Evolutionary conservation across 2,113 vertebrate genomes (phyloP), one percentile per base, ranked within the genome.

Genomic region (Paraplagusia blochii): DNA sequence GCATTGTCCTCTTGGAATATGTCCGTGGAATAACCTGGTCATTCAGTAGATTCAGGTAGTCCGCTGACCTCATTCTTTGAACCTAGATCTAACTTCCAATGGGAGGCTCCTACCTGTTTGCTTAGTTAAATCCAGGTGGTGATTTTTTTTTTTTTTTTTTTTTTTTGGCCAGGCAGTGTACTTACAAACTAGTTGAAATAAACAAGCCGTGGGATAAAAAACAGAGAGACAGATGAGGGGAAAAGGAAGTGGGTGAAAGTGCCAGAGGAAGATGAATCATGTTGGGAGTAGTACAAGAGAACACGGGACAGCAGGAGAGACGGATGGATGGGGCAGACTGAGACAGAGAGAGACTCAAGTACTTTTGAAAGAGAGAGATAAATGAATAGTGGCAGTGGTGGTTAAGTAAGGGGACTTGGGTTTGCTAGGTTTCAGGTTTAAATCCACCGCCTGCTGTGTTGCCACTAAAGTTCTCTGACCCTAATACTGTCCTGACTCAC

Each of bases 191-290:
- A 48, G 42, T 46, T 40, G 48, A n/a, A n/a, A n/a, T n/a, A n/a
- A n/a, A n/a, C 50, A 45, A 60, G 49, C 58, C 11, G 22, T 34
- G 53, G 66, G 43, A 43, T 45, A 42, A 55, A 63, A 69, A 61
- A 64, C 19, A 29, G 48, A 54, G 29, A 38, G 58, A 53, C 18
- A 16, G 45, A 58, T 11, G 14, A 17, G 54, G 33, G 36, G 58
- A 14, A 47, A 12, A 36, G 65, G 14, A 22, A 33, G 38, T 53
- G 51, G 43, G 60, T 15, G 58, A 38, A 17, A 47, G 45, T 39
- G 58, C 67, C 61, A 33, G 9, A 50, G 38, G 39, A 65, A 76
- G 66, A 82, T 45, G 51, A 70, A 67, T 70, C 18, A 58, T 44
- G 38, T 34, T 9, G 15, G 13, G 29, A 5, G 58, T 66, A 40